Conservation (phyloP, 2,113 vertebrate species). For the Prunella himalayana region DNA sequence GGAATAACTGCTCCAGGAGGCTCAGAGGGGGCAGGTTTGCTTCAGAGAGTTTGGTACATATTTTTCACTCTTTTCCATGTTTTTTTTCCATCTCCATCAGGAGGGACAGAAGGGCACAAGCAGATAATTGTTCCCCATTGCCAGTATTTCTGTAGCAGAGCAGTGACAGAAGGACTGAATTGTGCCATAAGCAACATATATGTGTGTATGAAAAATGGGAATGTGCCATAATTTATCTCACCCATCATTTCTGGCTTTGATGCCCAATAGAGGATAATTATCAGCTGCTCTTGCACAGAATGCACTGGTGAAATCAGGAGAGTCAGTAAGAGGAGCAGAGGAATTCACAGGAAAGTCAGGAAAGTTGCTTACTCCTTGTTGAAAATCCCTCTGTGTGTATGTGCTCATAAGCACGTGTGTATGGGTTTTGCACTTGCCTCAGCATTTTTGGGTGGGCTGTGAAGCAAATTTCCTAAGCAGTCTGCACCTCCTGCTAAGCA, state of each 20-base stretch:
- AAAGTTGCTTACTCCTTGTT: neutral
- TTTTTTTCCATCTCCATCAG: neutral
- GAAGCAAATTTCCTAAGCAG: neutral
- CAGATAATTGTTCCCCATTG: neutral
- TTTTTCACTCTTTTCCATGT: neutral
- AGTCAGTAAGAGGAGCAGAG: neutral
- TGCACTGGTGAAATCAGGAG: accelerated
- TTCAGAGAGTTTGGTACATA: neutral
- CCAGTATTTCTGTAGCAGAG: neutral
- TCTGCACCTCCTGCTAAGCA: conserved; percentile 1
- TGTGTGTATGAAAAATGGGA: neutral
- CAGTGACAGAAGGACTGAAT: neutral
- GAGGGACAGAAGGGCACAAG: neutral
- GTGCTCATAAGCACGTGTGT: neutral
- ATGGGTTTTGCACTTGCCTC: neutral
- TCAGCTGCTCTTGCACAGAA: neutral
- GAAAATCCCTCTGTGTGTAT: neutral
- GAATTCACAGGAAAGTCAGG: neutral
- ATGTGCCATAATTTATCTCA: neutral
- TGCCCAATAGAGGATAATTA: neutral
- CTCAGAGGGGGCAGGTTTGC: neutral
- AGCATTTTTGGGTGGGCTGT: neutral
- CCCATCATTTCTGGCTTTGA: neutral
- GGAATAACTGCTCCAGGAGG: neutral
- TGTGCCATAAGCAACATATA: neutral